Evolutionary conservation across 1,140 invertebrate species (phyloP).

Genomic region (Plutomurus gul): DNA sequence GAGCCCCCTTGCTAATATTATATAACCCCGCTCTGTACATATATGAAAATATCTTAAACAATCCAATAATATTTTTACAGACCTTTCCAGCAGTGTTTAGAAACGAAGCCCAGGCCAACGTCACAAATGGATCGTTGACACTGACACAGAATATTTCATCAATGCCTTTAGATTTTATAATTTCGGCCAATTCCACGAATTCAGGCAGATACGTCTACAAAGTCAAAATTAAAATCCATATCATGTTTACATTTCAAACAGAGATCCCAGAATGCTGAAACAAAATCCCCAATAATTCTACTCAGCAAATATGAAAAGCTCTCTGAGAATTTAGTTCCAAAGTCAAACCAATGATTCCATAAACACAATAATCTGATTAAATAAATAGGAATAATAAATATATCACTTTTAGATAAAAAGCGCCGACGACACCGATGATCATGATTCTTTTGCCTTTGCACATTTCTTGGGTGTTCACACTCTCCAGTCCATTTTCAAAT

Average conservation of each 20-base stretch:
- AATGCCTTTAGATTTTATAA: conserved; percentile 78
- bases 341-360: too few relatives aligned
- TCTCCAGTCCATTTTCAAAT: conserved; percentile 82
- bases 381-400: too few relatives aligned
- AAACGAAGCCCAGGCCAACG: conserved; percentile 79
- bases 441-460: conserved; percentile 81
- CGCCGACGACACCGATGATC: conserved; percentile 89
- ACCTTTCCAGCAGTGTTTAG: conserved; percentile 73
- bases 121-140: conserved; percentile 94
- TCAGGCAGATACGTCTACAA: conserved; percentile 83
- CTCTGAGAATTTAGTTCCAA: too few relatives aligned
- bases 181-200: conserved; percentile 75
- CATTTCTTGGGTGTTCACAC: conserved; percentile 77
- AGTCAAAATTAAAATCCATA: background rate
- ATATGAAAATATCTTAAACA: background rate
- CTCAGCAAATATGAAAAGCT: too few relatives aligned
- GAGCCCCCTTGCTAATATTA: too few relatives aligned
- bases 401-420: too few relatives aligned
- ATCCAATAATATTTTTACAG: conserved; percentile 46
- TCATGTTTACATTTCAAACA: too few relatives aligned
- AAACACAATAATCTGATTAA: too few relatives aligned
- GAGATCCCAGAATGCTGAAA: too few relatives aligned
- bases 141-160: conserved; percentile 83
- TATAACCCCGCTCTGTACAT: too few relatives aligned
- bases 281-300: too few relatives aligned